Conservation (phyloP, 2,797 vertebrate genomes). For the Chaetodon trifasciatus region DNA sequence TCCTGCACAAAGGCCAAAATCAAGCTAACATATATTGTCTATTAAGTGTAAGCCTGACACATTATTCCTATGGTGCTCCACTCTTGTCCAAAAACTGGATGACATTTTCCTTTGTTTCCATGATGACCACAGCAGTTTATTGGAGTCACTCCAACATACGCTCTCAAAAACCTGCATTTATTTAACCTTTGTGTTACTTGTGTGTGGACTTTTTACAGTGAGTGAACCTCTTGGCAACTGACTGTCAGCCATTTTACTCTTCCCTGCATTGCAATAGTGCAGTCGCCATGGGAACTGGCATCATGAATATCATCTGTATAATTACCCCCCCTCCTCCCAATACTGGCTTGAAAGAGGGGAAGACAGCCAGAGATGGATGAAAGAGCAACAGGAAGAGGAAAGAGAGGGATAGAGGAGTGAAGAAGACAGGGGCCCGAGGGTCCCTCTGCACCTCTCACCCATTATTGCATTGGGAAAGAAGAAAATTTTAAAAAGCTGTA, state of each 20-base stretch:
- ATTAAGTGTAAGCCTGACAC: not conserved
- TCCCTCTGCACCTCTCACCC: conserved; percentile 32
- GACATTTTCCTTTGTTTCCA: not conserved
- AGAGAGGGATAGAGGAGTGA: conserved; percentile 5
- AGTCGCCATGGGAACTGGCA: conserved; percentile 75
- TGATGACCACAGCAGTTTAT: not conserved
- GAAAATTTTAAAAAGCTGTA: not conserved
- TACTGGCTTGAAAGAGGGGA: conserved; percentile 47
- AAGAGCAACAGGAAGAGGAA: conserved; percentile 25
- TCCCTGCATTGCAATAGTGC: conserved; percentile 44
- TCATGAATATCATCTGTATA: conserved; percentile 69
- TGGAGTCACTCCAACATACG: not conserved
- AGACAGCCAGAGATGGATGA: conserved; percentile 51
- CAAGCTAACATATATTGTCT: no score
- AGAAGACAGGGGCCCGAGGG: conserved; percentile 27
- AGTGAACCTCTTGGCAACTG: conserved; percentile 31
- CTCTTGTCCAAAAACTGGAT: not conserved
- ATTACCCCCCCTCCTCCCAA: conserved; percentile 43
- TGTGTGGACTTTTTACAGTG: conserved; percentile 23
- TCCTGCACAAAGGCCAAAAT: no score
- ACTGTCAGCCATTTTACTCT: conserved; percentile 50
- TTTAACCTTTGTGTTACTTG: conserved; percentile 29
- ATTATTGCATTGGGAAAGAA: conserved; percentile 40
- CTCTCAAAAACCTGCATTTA: not conserved
- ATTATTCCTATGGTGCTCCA: not conserved